Percentiles rank a stretch among this genome's conserved stretches.
Evolutionary conservation across 2,888 invertebrate species (phyloP).

Genomic region (Fragum sueziense): DNA sequence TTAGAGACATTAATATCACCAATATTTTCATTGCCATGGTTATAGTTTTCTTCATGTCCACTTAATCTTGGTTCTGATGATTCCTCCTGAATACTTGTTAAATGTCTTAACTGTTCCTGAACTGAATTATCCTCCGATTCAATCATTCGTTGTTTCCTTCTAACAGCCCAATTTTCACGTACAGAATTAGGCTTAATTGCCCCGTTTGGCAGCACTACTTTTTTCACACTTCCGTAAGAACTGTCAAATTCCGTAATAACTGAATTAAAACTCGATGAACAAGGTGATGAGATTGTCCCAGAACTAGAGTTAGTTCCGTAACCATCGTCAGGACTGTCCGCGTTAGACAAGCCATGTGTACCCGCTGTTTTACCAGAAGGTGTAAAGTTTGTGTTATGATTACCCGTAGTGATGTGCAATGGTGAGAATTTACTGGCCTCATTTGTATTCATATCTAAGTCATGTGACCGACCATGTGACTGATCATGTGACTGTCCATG

Average conservation of each 20-base stretch:
- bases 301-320: constrained; percentile 74
- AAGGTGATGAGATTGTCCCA: constrained; percentile 71
- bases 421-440: constrained; percentile 47
- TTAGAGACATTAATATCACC: constrained; percentile 28
- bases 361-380: background rate
- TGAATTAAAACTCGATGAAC: constrained; percentile 69
- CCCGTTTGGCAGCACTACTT: constrained; percentile 58
- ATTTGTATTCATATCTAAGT: background rate
- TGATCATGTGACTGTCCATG: constrained; percentile 12
- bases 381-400: constrained; percentile 10
- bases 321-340: constrained; percentile 67
- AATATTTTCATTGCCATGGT: constrained; percentile 17
- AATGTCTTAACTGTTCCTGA: constrained; percentile 70
- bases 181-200: constrained; percentile 64
- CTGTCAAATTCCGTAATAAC: constrained; percentile 61
- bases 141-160: constrained; percentile 64
- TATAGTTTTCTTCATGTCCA: background rate
- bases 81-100: constrained; percentile 76
- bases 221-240: constrained; percentile 55
- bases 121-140: constrained; percentile 67
- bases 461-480: constrained; percentile 6
- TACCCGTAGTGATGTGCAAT: constrained; percentile 50
- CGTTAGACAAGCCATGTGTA: constrained; percentile 5
- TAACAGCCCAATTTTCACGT: constrained; percentile 62
- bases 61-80: constrained; percentile 29